Percentiles rank a stretch among this genome's conserved stretches.
Evolutionary conservation across 1,140 invertebrate species (phyloP).

Genomic region (Parapsyche elsis): DNA sequence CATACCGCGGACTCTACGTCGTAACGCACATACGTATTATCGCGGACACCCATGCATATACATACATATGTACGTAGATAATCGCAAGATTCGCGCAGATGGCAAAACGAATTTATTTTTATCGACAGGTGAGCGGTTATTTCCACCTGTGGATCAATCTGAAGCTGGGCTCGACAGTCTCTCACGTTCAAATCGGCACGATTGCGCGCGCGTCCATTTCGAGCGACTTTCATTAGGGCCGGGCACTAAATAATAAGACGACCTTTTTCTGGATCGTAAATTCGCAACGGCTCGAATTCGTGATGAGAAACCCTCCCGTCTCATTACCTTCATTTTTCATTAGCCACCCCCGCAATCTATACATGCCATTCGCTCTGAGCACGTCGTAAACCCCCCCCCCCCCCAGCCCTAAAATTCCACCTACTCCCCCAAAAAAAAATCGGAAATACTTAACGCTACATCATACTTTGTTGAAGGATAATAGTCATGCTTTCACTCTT

Average conservation of each 20-base stretch:
- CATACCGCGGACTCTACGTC: too few species aligned
- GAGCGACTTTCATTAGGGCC: not conserved
- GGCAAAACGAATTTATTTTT: not conserved
- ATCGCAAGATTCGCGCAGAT: too few species aligned
- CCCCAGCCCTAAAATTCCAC: not conserved
- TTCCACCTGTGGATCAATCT: constrained; percentile 1
- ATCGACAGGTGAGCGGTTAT: not conserved
- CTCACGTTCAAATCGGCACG: not conserved
- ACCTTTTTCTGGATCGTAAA: constrained; percentile 4
- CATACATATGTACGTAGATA: too few species aligned
- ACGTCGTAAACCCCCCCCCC: constrained; percentile 7
- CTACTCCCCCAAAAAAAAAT: not conserved
- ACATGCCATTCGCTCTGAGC: constrained; percentile 23
- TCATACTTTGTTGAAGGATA: too few species aligned
- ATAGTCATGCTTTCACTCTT: too few species aligned
- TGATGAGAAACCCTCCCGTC: constrained; percentile 31
- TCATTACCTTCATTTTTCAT: constrained; percentile 44
- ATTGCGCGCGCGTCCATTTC: not conserved
- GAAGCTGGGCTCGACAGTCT: not conserved
- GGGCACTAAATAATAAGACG: constrained; percentile 2
- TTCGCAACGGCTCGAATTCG: constrained; percentile 28
- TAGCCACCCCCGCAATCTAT: constrained; percentile 30
- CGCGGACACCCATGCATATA: too few species aligned
- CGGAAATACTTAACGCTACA: too few species aligned
- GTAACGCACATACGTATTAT: too few species aligned